Conservation (phyloP, 2,113 vertebrate genomes). For the Pseudorasbora parva region DNA sequence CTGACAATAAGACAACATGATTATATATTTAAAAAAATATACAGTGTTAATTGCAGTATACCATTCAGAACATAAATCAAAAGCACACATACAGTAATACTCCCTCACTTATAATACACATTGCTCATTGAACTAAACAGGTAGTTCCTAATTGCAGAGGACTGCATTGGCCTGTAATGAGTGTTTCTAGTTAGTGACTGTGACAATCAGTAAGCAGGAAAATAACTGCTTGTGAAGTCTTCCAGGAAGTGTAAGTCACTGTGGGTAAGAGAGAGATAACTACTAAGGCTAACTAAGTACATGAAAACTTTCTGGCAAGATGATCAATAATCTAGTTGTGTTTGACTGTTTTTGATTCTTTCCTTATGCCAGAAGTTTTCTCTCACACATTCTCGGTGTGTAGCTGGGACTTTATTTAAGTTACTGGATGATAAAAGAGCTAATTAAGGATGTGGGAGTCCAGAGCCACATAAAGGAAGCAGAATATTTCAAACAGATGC, state of each 20-base stretch:
- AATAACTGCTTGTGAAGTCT: not conserved
- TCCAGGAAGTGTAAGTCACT: slow-evolving; percentile 15
- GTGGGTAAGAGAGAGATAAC: not conserved
- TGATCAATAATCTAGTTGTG: slow-evolving; percentile 18
- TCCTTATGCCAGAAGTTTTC: not conserved
- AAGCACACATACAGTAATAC: not conserved
- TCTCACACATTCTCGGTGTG: not conserved
- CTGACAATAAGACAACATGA: too few relatives aligned
- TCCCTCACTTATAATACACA: not conserved
- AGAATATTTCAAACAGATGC: slow-evolving; percentile 20
- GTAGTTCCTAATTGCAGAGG: slow-evolving; percentile 54
- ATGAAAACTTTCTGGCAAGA: not conserved
- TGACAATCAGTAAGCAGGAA: slow-evolving; percentile 27
- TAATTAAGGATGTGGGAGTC: slow-evolving; percentile 38
- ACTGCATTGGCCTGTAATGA: slow-evolving; percentile 53
- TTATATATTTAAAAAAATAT: too few relatives aligned
- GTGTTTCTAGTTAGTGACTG: slow-evolving; percentile 45
- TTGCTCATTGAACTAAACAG: slow-evolving; percentile 53
- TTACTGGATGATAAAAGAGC: slow-evolving; percentile 31
- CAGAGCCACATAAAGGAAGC: slow-evolving; percentile 37
- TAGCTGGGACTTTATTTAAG: slow-evolving; percentile 26
- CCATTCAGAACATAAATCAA: not conserved
- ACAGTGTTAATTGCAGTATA: too few relatives aligned
- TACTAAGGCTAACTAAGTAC: not conserved
- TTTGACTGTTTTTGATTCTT: not conserved